Percentiles rank a stretch among this genome's conserved stretches.
phyloP scores from a whole-genome alignment of 2,888 invertebrate species.

The Achlya flavicornis region DNA sequence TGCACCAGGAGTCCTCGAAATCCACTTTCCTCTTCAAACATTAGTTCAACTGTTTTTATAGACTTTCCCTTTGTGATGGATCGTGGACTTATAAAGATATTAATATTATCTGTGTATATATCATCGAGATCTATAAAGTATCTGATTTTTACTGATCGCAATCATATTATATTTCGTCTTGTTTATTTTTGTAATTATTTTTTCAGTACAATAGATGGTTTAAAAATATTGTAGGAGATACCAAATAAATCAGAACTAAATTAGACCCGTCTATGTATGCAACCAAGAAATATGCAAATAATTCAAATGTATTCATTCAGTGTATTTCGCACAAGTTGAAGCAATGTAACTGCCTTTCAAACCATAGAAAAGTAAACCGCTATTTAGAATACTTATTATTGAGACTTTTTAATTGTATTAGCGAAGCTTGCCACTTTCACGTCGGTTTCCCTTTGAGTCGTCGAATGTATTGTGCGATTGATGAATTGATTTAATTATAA shows the following conservation, averaged over 20 bases:
- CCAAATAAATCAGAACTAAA: too few species aligned
- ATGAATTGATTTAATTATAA: constrained; percentile 3
- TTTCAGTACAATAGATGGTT: too few species aligned
- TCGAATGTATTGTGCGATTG: not conserved
- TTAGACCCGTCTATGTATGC: too few species aligned
- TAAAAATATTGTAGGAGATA: too few species aligned
- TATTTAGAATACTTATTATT: not conserved
- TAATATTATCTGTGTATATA: not conserved
- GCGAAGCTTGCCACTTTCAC: not conserved
- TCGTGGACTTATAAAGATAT: not conserved
- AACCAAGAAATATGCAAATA: too few species aligned
- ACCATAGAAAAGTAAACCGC: not conserved
- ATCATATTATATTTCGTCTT: too few species aligned
- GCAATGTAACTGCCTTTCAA: not conserved
- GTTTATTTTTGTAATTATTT: too few species aligned
- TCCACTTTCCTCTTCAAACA: constrained; percentile 20
- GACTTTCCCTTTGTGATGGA: constrained; percentile 3
- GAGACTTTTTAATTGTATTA: not conserved
- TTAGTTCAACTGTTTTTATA: constrained; percentile 5
- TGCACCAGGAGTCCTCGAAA: constrained; percentile 21
- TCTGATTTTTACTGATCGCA: not conserved
- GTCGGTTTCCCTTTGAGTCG: not conserved
- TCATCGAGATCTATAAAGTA: too few species aligned
- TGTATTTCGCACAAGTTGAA: not conserved
- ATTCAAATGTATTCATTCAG: too few species aligned